These are phyloP conservation scores for Pomatostomus ruficeps DNA, from an alignment of 2,113 vertebrate genomes.

Conservation along the genomic window DNA sequence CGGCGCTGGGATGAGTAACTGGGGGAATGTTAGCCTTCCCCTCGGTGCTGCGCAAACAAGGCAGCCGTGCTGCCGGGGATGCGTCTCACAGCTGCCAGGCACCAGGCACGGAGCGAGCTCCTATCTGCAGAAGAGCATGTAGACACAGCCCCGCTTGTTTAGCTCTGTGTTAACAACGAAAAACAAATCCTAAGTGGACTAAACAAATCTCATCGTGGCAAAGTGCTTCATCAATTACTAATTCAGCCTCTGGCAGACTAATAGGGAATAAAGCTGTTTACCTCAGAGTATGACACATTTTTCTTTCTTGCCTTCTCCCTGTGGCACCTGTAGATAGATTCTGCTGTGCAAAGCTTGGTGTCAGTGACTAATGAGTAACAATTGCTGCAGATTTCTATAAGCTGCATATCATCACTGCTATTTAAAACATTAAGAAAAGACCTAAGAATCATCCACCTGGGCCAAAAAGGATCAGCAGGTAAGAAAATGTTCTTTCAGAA, in stretches of 20 bases:
- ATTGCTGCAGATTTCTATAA: not conserved
- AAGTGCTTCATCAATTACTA: constrained; percentile 46
- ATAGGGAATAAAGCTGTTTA: constrained; percentile 26
- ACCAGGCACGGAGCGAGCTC: not conserved
- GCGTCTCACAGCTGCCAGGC: not conserved
- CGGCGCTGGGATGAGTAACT: not conserved
- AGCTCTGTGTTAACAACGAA: not conserved
- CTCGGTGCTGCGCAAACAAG: not conserved
- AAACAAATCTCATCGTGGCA: constrained; percentile 29
- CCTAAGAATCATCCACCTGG: not conserved
- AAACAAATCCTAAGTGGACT: constrained; percentile 20
- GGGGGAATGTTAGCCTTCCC: not conserved
- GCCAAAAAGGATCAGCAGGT: not conserved
- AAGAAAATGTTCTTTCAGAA: not conserved
- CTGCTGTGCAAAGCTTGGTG: not conserved
- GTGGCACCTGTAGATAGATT: constrained; percentile 9
- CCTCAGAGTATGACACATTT: not conserved
- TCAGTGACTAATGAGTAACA: constrained; percentile 4
- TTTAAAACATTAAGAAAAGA: not conserved
- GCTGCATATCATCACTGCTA: not conserved
- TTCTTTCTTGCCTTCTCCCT: constrained; percentile 15
- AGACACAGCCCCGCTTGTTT: not conserved
- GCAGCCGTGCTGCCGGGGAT: not conserved
- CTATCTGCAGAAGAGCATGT: not conserved
- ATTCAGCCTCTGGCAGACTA: constrained; percentile 34